Evolutionary conservation across 2,888 invertebrate genomes (phyloP), one percentile per base, ranked within the genome.

Genomic region (Brachynemurus nebulosus): DNA sequence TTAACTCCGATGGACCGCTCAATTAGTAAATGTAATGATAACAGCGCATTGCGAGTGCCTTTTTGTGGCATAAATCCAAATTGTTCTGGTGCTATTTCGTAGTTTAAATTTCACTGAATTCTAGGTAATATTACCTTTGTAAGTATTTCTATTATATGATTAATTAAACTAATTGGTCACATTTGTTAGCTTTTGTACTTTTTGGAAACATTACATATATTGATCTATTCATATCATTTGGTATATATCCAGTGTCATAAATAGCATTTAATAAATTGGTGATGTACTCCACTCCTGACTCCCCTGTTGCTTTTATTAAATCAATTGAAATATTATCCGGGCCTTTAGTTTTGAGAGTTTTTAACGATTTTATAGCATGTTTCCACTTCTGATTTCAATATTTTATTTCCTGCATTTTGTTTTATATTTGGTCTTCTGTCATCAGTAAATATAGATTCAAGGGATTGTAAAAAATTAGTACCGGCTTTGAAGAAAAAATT

Each of bases 121-220:
- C 35, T 9, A 16, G n/a, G n/a, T 14, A 16, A 9, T 2, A n/a
- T 35, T 9, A 12, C n/a, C 14, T 4, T 35, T n/a, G 35, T 12
- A 12, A 35, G 12, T n/a, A 35, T 35, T 35, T 35, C 14, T 9
- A 16, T 35, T 35, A 35, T 16, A 35, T 35, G 35, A 35, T 35
- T 35, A 14, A 35, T 35, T 35, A n/a, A 16, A 5, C 35, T 12
- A 14, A 35, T 2, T 35, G 14, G 14, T 35, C 4, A 16, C 35
- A 35, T 35, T 12, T 12, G 12, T 9, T 9, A 12, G 14, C 12
- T 35, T 35, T 35, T 4, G 35, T 12, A 9, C 17, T 35, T 35
- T 35, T 35, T 12, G 35, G 35, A 9, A 35, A 2, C 35, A 36
- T 7, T n/a, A 36, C 17, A 14, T 7, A 36, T 6, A 18, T 17